phyloP scores from a whole-genome alignment of 2,113 vertebrate species.

The Hypanus sabinus region DNA sequence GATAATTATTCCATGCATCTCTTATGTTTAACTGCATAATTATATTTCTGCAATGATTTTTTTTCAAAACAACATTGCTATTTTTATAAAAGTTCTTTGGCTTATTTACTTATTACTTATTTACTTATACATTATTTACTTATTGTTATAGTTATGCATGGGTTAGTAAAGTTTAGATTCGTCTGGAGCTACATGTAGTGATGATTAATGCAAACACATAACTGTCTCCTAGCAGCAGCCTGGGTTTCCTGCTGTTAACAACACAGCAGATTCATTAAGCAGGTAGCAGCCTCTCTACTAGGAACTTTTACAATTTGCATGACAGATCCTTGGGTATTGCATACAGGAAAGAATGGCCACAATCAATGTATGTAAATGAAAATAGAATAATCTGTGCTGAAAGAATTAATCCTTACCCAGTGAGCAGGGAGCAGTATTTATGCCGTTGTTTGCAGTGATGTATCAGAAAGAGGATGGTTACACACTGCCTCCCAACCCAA shows the following conservation, averaged over 20 bases:
- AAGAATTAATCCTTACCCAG: neutral
- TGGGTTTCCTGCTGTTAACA: constrained; percentile 63
- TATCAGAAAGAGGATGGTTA: neutral
- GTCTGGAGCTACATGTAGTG: constrained; percentile 53
- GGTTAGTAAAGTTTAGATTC: constrained; percentile 3
- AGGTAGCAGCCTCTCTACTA: constrained; percentile 56
- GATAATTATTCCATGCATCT: neutral
- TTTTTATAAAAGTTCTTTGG: neutral
- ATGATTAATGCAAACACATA: constrained; percentile 70
- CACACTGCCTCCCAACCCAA: too few species aligned
- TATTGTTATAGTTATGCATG: neutral
- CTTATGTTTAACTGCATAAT: neutral
- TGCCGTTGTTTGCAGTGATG: neutral
- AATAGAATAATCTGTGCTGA: constrained; percentile 46
- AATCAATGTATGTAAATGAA: constrained; percentile 45
- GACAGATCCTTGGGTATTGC: constrained; percentile 50
- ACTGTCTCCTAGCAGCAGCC: constrained; percentile 62
- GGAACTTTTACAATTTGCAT: constrained; percentile 58
- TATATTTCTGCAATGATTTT: neutral
- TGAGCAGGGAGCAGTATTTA: neutral
- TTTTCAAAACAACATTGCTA: neutral
- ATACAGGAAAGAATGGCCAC: constrained; percentile 48
- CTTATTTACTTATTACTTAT: neutral
- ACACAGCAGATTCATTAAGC: constrained; percentile 57
- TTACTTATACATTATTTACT: neutral